Percentiles rank a stretch among this genome's conserved stretches.
Evolutionary conservation across 2,888 invertebrate genomes (phyloP).

Genomic region (Hemicrepidius hirtus): DNA sequence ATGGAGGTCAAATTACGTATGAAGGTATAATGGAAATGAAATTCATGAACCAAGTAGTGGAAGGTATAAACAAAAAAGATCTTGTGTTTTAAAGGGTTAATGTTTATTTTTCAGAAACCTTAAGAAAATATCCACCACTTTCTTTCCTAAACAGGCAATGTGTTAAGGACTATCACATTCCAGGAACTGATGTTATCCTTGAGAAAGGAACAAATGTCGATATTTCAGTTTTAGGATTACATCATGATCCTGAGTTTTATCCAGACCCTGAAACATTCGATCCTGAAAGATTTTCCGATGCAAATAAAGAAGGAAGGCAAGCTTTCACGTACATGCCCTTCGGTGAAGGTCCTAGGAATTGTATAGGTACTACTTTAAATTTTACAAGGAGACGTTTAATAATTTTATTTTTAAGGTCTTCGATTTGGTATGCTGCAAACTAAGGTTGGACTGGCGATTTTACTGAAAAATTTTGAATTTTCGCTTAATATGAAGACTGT

Average conservation of each 20-base stretch:
- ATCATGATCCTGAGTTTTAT: no score
- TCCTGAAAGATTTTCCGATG: background rate
- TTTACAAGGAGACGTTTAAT: no score
- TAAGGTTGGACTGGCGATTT: constrained; percentile 59
- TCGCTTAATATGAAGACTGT: constrained; percentile 59
- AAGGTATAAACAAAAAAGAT: constrained; percentile 69
- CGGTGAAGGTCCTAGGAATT: constrained; percentile 76
- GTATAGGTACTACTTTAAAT: constrained; percentile 71
- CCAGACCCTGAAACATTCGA: no score
- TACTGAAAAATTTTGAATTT: constrained; percentile 60
- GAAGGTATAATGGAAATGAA: constrained; percentile 75
- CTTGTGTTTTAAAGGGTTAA: no score
- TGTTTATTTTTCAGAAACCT: constrained; percentile 62
- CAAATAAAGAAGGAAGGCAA: constrained; percentile 71
- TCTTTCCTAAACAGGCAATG: constrained; percentile 59
- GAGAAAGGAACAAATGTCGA: no score
- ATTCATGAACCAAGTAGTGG: constrained; percentile 75
- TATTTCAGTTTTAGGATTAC: no score
- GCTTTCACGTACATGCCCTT: constrained; percentile 75
- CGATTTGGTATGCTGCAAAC: constrained; percentile 64
- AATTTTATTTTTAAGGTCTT: constrained; percentile 55
- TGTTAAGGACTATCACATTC: constrained; percentile 56
- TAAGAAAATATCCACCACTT: constrained; percentile 63
- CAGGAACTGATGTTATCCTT: no score
- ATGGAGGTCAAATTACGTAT: constrained; percentile 73